Conservation (phyloP, 2,113 vertebrate species). For the Phylloscopus trochilus region DNA sequence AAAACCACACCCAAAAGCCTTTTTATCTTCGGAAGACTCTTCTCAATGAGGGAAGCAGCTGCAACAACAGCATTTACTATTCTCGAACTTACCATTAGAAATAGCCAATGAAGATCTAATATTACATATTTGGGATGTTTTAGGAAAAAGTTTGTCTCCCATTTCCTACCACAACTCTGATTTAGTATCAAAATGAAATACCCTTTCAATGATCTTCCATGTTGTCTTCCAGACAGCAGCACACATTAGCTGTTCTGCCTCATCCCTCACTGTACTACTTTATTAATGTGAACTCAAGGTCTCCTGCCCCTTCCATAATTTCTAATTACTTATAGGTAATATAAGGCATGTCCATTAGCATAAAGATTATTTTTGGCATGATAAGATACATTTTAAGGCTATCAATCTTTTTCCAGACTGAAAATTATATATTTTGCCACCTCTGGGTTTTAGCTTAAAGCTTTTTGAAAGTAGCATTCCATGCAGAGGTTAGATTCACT, state of each 20-base stretch:
- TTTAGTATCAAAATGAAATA: background rate
- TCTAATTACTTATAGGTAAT: constrained; percentile 38
- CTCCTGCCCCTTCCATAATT: background rate
- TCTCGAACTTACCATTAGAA: background rate
- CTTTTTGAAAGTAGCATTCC: background rate
- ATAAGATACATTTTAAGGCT: background rate
- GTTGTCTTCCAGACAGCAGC: background rate
- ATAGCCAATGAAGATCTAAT: background rate
- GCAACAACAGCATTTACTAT: background rate
- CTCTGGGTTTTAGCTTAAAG: background rate
- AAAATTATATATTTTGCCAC: background rate
- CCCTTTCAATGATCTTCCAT: background rate
- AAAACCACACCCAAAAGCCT: background rate
- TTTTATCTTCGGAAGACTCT: background rate
- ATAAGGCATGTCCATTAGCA: constrained; percentile 33
- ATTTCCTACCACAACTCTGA: background rate
- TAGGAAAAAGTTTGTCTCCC: background rate
- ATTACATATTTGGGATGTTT: background rate
- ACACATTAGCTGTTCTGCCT: background rate
- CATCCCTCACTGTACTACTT: background rate
- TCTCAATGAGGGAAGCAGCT: background rate
- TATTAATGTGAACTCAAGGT: constrained; percentile 36
- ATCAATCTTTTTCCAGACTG: background rate
- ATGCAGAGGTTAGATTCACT: background rate
- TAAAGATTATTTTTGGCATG: constrained; percentile 45